phyloP scores from a whole-genome alignment of 2,888 invertebrate genomes.

The Piscicola geometra region DNA sequence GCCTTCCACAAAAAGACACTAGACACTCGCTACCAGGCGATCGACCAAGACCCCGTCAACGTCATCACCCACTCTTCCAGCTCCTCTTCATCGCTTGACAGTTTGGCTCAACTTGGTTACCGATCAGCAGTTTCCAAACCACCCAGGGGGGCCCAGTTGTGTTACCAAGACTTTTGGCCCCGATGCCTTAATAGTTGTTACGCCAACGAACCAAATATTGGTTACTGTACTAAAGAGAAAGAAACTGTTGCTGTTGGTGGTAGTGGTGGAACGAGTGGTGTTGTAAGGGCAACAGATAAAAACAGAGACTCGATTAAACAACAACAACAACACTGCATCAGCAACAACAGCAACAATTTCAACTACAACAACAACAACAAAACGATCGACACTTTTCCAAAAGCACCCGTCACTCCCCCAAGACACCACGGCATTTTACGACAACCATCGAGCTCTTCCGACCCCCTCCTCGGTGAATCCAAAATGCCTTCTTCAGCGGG shows the following conservation, averaged over 20 bases:
- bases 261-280: no score
- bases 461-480: neutral
- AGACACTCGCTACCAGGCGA: conserved; percentile 36
- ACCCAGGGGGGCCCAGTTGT: conserved; percentile 34
- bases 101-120: conserved; percentile 9
- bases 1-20: conserved; percentile 31
- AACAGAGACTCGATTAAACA: neutral
- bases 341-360: conserved; percentile 9
- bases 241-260: no score
- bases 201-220: neutral
- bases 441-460: neutral
- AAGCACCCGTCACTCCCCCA: neutral
- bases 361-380: neutral
- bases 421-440: no score
- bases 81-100: conserved; percentile 27
- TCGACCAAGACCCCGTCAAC: conserved; percentile 26
- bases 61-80: conserved; percentile 27
- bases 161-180: conserved; percentile 35
- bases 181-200: conserved; percentile 15
- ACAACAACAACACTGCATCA: neutral
- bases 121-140: conserved; percentile 24
- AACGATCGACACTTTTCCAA: neutral
- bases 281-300: no score
- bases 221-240: neutral
- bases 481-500: neutral